Base-by-base conservation (phyloP, 2,888 invertebrate genomes). In the Myopa testacea region DNA sequence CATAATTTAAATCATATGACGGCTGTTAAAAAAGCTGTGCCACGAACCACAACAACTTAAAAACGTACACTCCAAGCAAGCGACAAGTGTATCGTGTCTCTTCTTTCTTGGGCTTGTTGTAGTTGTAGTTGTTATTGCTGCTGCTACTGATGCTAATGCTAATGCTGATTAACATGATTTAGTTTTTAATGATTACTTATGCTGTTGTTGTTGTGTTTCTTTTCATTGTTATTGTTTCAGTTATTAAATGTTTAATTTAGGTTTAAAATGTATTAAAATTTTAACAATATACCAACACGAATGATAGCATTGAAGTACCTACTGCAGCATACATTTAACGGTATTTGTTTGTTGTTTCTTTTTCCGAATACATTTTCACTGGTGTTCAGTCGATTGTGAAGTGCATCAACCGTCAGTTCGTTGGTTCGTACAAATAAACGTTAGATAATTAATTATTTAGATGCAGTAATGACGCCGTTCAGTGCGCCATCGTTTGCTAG, bases 341-440 rank as follows among this genome's bases (percentile, higher is more conserved):
- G 45, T 40, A 34, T 77, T 77, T 40, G 40, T 40, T 60, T 65
- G 37, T 38, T 73, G 7, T 78, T 78, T 80, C 78, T 62, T 62
- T 62, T 62, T 14, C 14, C 16, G n/a, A 55, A 55, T 3, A 55
- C 55, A 55, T 86, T 86, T 86, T 86, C 85, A 81, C 84, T 78
- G 79, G 55, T 86, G 86, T 82, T 85, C 86, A 87, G 82, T 86
- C 85, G 84, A 72, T 85, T 86, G 87, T 87, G 84, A 87, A 87
- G 87, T 85, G 87, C 87, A 87, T 86, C 87, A 86, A 87, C 87
- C 87, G 87, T 72, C 72, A 73, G 69, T 75, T 77, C 77, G 67
- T 68, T 77, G 72, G 65, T 72, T 77, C 58, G 38, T 76, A 38
- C 62, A 26, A 14, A 60, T 65, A 72, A 67, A 65, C 76, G 78